Evolutionary conservation across 2,888 invertebrate genomes (phyloP).

Genomic region (Hydrotaea diabolus): DNA sequence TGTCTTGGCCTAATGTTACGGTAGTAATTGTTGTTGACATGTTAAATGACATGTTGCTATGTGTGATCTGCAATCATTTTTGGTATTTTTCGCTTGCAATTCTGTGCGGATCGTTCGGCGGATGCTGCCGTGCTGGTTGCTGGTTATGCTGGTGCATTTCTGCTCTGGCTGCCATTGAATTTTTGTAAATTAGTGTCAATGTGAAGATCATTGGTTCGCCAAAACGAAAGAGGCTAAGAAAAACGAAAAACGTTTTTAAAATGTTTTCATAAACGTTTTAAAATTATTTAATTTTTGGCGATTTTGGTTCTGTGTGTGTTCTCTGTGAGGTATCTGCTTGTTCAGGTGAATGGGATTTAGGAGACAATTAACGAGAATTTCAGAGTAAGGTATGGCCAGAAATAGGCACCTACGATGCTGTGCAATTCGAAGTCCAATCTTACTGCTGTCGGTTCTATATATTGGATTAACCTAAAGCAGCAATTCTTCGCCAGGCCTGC

Average conservation of each 20-base stretch:
- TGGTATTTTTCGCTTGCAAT: constrained; percentile 63
- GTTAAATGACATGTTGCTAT: constrained; percentile 71
- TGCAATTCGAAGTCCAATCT: no score
- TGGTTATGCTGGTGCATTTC: constrained; percentile 11
- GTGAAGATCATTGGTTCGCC: constrained; percentile 59
- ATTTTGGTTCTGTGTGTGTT: constrained; percentile 30
- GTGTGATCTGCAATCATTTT: constrained; percentile 70
- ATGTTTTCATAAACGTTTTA: constrained; percentile 63
- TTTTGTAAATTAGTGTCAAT: constrained; percentile 65
- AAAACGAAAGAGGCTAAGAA: background rate
- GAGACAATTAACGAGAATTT: constrained; percentile 17
- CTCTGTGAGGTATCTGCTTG: constrained; percentile 12
- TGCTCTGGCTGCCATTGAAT: constrained; percentile 55
- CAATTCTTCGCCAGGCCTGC: no score
- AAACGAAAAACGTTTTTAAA: constrained; percentile 50
- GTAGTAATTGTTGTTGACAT: constrained; percentile 78
- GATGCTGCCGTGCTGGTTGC: constrained; percentile 18
- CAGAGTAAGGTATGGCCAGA: background rate
- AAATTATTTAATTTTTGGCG: constrained; percentile 51
- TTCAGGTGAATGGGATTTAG: constrained; percentile 56
- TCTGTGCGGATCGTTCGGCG: constrained; percentile 38
- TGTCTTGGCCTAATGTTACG: constrained; percentile 63
- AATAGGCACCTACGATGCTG: background rate
- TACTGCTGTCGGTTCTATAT: no score
- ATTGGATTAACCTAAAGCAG: no score